These are phyloP conservation scores for Paratrypauchen microcephalus DNA, from an alignment of 2,797 vertebrate genomes.

Conservation along the genomic window DNA sequence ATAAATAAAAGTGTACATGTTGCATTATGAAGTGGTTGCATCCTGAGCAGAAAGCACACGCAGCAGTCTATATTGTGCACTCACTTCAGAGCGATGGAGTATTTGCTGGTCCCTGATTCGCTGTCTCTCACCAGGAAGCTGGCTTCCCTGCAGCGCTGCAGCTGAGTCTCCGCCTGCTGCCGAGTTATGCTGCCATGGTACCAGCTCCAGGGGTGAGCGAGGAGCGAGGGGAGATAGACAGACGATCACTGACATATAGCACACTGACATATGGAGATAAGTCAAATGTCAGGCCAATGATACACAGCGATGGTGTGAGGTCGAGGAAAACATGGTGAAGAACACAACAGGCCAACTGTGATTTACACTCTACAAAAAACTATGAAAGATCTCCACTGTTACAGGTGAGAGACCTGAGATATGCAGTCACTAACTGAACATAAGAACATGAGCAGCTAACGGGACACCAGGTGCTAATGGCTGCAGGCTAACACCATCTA, in stretches of 20 bases:
- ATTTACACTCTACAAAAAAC: slow-evolving; percentile 12
- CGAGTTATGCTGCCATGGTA: slow-evolving; percentile 89
- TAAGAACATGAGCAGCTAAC: not conserved
- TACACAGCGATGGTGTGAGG: slow-evolving; percentile 28
- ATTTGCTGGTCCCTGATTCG: slow-evolving; percentile 92
- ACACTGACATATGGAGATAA: slow-evolving; percentile 52
- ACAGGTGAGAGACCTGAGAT: slow-evolving; percentile 13
- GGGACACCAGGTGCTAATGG: slow-evolving; percentile 31
- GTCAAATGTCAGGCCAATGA: slow-evolving; percentile 51
- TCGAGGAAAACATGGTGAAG: slow-evolving; percentile 1
- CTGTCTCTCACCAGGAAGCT: slow-evolving; percentile 95
- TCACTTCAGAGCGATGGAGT: slow-evolving; percentile 96
- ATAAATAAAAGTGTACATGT: slow-evolving; percentile 21
- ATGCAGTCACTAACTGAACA: slow-evolving; percentile 16
- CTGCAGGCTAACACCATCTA: slow-evolving; percentile 31
- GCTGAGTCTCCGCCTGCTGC: slow-evolving; percentile 89
- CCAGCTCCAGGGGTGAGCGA: slow-evolving; percentile 72
- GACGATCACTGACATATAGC: slow-evolving; percentile 49
- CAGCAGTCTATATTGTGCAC: slow-evolving; percentile 45
- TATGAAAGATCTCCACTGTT: slow-evolving; percentile 7
- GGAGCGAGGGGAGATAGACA: slow-evolving; percentile 4
- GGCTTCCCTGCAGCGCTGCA: slow-evolving; percentile 89
- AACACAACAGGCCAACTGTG: slow-evolving; percentile 17
- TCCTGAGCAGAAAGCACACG: slow-evolving; percentile 8
- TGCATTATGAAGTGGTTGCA: slow-evolving; percentile 15